Evolutionary conservation across 2,797 vertebrate genomes (phyloP), one percentile per base, ranked within the genome.

Genomic region (Notolepis coatsorum): DNA sequence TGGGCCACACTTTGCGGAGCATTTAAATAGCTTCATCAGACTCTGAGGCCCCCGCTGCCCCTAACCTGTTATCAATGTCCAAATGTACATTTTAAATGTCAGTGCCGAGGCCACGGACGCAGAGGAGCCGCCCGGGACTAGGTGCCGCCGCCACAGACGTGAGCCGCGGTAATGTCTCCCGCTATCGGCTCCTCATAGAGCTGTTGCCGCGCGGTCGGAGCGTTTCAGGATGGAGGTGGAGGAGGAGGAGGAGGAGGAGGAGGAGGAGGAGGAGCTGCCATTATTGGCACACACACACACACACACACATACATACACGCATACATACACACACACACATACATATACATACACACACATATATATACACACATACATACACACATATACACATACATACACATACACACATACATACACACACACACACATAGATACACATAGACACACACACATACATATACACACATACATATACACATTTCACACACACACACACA

Each of bases 21-120:
- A 95, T 96, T 97, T 96, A 96, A 97, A 96, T 95, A 95, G 93
- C 92, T 96, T 96, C 95, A 95, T 95, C 94, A 94, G 94, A 92
- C 94, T 92, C 89, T 92, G n/a, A 90, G 93, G 92, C 93, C 94
- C n/a, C n/a, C 93, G 87, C 90, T 86, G 90, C 93, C 93, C 90
- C 91, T 92, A 94, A 95, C 94, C 95, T 95, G 94, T 96, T 97
- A 96, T 96, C 95, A 96, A 95, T 94, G 94, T 94, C 88, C 85
- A 94, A 95, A 94, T 93, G 93, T 92, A 94, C 92, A 93, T 96
- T 96, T 94, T 93, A 94, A 98, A 98, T 96, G 95, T 96, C 95
- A 96, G 89, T 85, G 91, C 92, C n/a, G 90, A 93, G 92, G 92
- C 92, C 73, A 12, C 12, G 20, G n/a, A 21, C 17, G 91, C 3